phyloP scores from a whole-genome alignment of 2,888 invertebrate species.

The Callimorpha dominula region DNA sequence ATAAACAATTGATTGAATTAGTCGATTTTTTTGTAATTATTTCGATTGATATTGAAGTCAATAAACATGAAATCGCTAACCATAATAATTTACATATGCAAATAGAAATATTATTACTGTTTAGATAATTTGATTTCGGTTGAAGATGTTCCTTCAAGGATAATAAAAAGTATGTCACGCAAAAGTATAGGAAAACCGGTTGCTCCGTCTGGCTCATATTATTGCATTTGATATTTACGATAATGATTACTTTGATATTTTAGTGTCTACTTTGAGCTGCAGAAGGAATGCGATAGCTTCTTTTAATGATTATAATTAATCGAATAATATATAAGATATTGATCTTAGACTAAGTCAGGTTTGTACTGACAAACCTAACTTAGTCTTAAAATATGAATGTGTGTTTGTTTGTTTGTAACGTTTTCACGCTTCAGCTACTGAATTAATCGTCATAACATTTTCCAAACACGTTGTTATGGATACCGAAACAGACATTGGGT shows the following conservation, averaged over 20 bases:
- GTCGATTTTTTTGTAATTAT: constrained; percentile 23
- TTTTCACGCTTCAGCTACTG: not conserved
- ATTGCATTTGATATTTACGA: constrained; percentile 8
- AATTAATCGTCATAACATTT: not conserved
- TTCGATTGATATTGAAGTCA: not conserved
- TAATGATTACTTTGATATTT: constrained; percentile 3
- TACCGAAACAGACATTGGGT: not conserved
- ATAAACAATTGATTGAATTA: constrained; percentile 29
- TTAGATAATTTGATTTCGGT: not conserved
- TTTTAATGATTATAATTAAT: not conserved
- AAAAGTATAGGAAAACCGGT: constrained; percentile 2
- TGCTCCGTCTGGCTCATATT: not conserved
- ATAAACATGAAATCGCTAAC: not conserved
- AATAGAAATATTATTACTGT: not conserved
- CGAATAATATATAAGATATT: not conserved
- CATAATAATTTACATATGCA: not conserved
- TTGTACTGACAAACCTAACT: too few relatives aligned
- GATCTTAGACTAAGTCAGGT: too few relatives aligned
- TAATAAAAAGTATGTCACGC: constrained; percentile 6
- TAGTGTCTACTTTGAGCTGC: not conserved
- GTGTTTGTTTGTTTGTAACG: not conserved
- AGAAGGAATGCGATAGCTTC: not conserved
- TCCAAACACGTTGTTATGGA: not conserved
- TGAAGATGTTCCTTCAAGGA: constrained; percentile 8
- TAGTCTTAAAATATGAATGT: not conserved